Conservation (phyloP, 2,888 invertebrate species). For the Camponotus fellah region DNA sequence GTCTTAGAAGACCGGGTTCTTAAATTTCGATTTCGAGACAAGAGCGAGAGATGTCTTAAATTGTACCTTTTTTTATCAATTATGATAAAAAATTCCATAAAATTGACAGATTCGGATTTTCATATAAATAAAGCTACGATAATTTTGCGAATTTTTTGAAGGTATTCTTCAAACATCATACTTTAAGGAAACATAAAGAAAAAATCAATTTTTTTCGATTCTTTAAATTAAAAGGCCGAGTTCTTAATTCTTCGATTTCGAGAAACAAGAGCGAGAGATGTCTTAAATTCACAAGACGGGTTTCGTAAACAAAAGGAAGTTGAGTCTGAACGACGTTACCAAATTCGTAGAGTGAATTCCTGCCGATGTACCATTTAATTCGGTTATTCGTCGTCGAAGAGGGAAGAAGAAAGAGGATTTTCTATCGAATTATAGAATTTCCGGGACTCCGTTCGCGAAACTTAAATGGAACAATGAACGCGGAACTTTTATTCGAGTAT, state of each 20-base stretch:
- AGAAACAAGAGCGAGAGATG: too few species aligned
- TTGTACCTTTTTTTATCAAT: background rate
- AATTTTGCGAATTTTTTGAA: too few species aligned
- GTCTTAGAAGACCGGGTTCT: too few species aligned
- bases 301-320: conserved; percentile 35
- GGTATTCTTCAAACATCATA: too few species aligned
- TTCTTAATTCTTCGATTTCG: too few species aligned
- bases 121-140: background rate
- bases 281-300: background rate
- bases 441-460: conserved; percentile 14
- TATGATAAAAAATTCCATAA: background rate
- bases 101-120: background rate
- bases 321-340: conserved; percentile 24
- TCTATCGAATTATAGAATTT: conserved; percentile 44
- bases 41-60: background rate
- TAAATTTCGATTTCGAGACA: too few species aligned
- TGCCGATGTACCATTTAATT: conserved; percentile 37
- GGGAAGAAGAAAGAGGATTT: background rate
- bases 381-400: conserved; percentile 24
- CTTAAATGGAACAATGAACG: conserved; percentile 48
- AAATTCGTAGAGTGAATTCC: conserved; percentile 33
- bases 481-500: conserved; percentile 27
- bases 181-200: too few species aligned
- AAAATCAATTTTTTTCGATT: too few species aligned
- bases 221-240: too few species aligned